Conservation (phyloP, 1,140 invertebrate species). For the Megalonaias nervosa region DNA sequence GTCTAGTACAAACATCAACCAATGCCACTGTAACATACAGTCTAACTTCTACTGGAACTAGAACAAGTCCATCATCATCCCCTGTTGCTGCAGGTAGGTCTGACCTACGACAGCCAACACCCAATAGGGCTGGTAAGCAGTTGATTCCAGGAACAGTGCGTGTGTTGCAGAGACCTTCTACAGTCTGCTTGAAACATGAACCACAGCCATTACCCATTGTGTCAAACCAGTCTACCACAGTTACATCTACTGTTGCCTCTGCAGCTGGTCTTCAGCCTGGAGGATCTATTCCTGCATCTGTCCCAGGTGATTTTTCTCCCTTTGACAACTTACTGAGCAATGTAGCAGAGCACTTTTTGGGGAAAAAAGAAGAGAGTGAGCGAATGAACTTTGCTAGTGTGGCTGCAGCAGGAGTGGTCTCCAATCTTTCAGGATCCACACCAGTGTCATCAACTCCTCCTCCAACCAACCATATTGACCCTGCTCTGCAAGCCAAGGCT, state of each 20-base stretch:
- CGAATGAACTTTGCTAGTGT: slow-evolving; percentile 84
- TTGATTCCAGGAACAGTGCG: slow-evolving; percentile 39
- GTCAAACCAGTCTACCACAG: slow-evolving; percentile 42
- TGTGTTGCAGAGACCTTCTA: slow-evolving; percentile 40
- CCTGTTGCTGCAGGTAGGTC: slow-evolving; percentile 16
- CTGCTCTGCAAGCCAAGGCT: slow-evolving; percentile 66
- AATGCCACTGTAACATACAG: slow-evolving; percentile 37
- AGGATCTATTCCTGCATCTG: slow-evolving; percentile 17
- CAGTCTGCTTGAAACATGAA: slow-evolving; percentile 45
- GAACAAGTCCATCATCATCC: slow-evolving; percentile 34
- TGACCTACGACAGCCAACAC: slow-evolving; percentile 17
- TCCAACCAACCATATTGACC: slow-evolving; percentile 73
- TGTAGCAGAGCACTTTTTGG: slow-evolving; percentile 78
- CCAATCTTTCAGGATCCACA: slow-evolving; percentile 58
- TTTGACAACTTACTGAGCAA: slow-evolving; percentile 83
- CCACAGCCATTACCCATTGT: slow-evolving; percentile 60
- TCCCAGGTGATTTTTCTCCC: slow-evolving; percentile 80
- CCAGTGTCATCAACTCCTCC: slow-evolving; percentile 46
- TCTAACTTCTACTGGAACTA: slow-evolving; percentile 31
- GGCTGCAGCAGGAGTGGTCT: slow-evolving; percentile 76
- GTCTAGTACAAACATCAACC: slow-evolving; percentile 29
- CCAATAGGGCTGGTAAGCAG: slow-evolving; percentile 7
- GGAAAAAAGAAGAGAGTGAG: slow-evolving; percentile 78
- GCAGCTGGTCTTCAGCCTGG: slow-evolving; percentile 16
- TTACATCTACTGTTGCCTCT: slow-evolving; percentile 19